Conservation (phyloP, 2,113 vertebrate genomes). For the Leuciscus idus region DNA sequence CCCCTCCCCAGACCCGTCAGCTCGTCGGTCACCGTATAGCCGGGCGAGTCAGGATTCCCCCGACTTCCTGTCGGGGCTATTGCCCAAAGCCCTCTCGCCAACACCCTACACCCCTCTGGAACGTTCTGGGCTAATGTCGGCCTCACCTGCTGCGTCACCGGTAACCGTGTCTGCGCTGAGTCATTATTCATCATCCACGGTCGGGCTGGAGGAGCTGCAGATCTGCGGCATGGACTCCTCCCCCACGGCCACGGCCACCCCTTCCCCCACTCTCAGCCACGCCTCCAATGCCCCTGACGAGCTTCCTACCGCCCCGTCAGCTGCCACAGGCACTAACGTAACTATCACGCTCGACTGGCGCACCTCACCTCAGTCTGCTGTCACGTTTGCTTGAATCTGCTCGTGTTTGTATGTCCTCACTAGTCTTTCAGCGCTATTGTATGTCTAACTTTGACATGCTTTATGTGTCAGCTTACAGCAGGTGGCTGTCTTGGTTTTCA, state of each 20-base stretch:
- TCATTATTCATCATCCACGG: constrained; percentile 83
- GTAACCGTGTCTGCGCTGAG: constrained; percentile 83
- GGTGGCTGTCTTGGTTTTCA: not conserved
- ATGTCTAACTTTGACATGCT: not conserved
- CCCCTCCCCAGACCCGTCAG: constrained; percentile 51
- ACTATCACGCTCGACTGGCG: constrained; percentile 79
- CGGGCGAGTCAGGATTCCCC: constrained; percentile 74
- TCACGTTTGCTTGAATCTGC: constrained; percentile 40
- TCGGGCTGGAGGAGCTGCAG: constrained; percentile 85
- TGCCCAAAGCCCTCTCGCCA: constrained; percentile 72
- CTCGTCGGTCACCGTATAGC: constrained; percentile 68
- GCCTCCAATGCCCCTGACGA: constrained; percentile 81
- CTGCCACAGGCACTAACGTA: constrained; percentile 83
- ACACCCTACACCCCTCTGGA: constrained; percentile 70
- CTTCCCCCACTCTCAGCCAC: constrained; percentile 86
- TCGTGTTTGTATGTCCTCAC: constrained; percentile 8
- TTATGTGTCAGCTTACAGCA: not conserved
- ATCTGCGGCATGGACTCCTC: constrained; percentile 81
- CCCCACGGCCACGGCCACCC: constrained; percentile 81
- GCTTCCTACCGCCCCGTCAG: constrained; percentile 74
- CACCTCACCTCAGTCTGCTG: constrained; percentile 47
- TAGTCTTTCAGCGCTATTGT: not conserved
- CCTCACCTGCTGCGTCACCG: constrained; percentile 72
- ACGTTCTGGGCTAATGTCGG: constrained; percentile 57
- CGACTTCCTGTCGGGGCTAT: constrained; percentile 75